Evolutionary conservation across 2,888 invertebrate genomes (phyloP).

Genomic region (Drosophila pegasa): DNA sequence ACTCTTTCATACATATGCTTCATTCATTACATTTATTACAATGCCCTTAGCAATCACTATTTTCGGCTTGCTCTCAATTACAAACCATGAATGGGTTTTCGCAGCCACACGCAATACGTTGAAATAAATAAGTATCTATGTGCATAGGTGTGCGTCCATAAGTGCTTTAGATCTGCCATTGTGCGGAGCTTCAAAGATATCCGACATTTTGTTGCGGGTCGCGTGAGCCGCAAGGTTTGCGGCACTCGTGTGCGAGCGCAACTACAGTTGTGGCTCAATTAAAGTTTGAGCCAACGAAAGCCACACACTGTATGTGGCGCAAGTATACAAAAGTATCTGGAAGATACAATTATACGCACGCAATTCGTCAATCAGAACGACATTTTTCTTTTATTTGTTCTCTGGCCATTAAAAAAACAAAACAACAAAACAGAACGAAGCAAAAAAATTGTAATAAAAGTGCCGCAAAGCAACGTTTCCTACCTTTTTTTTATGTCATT

Average conservation of each 20-base stretch:
- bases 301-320: conserved; percentile 60
- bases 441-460: conserved; percentile 67
- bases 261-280: conserved; percentile 75
- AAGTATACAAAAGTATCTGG: conserved; percentile 78
- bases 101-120: conserved; percentile 48
- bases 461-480: conserved; percentile 78
- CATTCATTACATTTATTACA: conserved; percentile 21
- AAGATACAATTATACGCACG: conserved; percentile 84
- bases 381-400: conserved; percentile 82
- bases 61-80: conserved; percentile 49
- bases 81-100: conserved; percentile 58
- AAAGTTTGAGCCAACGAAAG: conserved; percentile 60
- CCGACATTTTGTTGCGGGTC: conserved; percentile 72
- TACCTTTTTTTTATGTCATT: conserved; percentile 58
- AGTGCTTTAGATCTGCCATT: conserved; percentile 29
- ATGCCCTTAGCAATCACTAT: conserved; percentile 29
- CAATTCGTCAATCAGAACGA: conserved; percentile 84
- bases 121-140: conserved; percentile 17
- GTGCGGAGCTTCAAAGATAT: conserved; percentile 65
- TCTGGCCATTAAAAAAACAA: conserved; percentile 64
- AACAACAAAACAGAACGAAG: conserved; percentile 21
- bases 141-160: conserved; percentile 3
- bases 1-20: conserved; percentile 5
- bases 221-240: conserved; percentile 61
- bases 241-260: conserved; percentile 56